Evolutionary conservation across 2,113 vertebrate species (phyloP), one percentile per base, ranked within the genome.

Genomic region (Anolis carolinensis): DNA sequence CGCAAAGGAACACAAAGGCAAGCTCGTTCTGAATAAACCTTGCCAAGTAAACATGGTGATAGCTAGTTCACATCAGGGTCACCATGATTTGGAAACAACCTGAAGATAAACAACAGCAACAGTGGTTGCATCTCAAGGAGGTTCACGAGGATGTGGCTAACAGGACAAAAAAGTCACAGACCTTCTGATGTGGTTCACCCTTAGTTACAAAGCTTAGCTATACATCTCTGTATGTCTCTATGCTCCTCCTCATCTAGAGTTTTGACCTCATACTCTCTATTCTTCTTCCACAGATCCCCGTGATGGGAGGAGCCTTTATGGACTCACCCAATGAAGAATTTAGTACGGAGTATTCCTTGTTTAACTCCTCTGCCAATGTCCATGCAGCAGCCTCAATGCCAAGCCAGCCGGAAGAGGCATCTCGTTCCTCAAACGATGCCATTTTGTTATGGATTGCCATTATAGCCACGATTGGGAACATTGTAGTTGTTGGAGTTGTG

Each of bases 291-390:
- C 96, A 99, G 99, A 97, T 99, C 94, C 99, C 99, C 70, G 98
- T 99, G 36, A 99, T 99, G 98, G 98, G 98, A 82, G 99, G 98
- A 25, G 98, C 97, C 48, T 99, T 99, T 95, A 99, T 99, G 99
- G 99, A 99, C 95, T 98, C 99, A 0, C 97, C 98, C 75, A 98
- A 97, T 0, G 98, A 99, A 39, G 98, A 99, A 95, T 99, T 99
- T 96, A 98, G 98, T 67, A 96, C 97, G 0, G 99, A 99, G 34
- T 98, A 99, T 93, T 99, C 98, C 7, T 97, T 99, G 92, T 99
- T 99, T 91, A 99, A 98, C 95, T 99, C 99, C 1, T 98, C 98
- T 0, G 97, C 97, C 95, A 99, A 97, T 0, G 97, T 98, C 91
- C 98, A 98, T 52, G 96, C 96, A 10, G 97, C 97, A 0, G 95